Evolutionary conservation across 2,113 vertebrate genomes (phyloP).

Genomic region (Syngnathus scovelli): DNA sequence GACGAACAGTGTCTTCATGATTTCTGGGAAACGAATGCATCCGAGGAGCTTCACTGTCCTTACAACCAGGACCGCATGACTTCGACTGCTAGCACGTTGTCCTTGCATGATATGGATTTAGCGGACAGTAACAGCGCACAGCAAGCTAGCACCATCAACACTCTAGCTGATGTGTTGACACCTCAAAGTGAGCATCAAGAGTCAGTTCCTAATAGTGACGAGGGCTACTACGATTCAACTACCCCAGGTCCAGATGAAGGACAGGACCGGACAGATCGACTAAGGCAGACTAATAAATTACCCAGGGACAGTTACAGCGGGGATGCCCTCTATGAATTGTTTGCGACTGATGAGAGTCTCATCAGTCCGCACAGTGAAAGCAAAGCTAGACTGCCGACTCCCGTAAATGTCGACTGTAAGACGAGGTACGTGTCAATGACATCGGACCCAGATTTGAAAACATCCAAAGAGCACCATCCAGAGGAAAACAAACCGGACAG

Average conservation of each 20-base stretch:
- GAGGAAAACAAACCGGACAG: slow-evolving; percentile 50
- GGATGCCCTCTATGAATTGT: slow-evolving; percentile 93
- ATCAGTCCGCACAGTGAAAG: slow-evolving; percentile 79
- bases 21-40: slow-evolving; percentile 69
- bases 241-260: slow-evolving; percentile 87
- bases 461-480: slow-evolving; percentile 55
- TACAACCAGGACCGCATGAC: slow-evolving; percentile 51
- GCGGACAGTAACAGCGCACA: slow-evolving; percentile 56
- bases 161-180: slow-evolving; percentile 72
- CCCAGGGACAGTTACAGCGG: slow-evolving; percentile 95
- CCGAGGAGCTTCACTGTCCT: slow-evolving; percentile 67
- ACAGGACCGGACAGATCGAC: slow-evolving; percentile 72
- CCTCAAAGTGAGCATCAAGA: slow-evolving; percentile 94
- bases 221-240: slow-evolving; percentile 94
- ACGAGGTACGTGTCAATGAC: slow-evolving; percentile 51
- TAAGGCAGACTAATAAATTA: slow-evolving; percentile 73
- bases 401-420: slow-evolving; percentile 43
- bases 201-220: slow-evolving; percentile 91
- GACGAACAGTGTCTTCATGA: slow-evolving; percentile 79
- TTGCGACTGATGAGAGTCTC: slow-evolving; percentile 82
- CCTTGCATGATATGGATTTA: slow-evolving; percentile 57
- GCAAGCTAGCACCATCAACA: slow-evolving; percentile 54
- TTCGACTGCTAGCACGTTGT: slow-evolving; percentile 40
- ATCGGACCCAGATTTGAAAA: slow-evolving; percentile 54
- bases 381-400: slow-evolving; percentile 66